A percentile compares a stretch with the other conserved stretches of the same genome.
These are phyloP conservation scores for Falco novaeseelandiae DNA, from an alignment of 2,797 vertebrate species.

Conservation along the genomic window DNA sequence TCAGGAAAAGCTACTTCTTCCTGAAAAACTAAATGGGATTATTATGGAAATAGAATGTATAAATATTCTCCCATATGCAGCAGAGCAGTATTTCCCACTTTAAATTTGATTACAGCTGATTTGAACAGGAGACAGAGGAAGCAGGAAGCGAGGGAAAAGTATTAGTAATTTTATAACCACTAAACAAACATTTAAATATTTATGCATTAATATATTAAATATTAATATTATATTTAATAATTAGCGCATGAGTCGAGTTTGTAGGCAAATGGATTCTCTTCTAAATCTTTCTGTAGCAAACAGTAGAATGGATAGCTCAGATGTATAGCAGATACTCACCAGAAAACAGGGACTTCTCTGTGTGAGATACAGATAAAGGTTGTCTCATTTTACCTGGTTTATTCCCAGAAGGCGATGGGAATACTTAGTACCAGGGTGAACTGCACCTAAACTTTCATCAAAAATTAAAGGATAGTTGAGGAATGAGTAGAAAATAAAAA, in stretches of 20 bases:
- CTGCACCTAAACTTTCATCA: background rate
- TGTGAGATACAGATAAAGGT: background rate
- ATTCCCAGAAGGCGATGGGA: background rate
- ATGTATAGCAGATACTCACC: background rate
- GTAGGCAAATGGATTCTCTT: background rate
- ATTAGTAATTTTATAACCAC: background rate
- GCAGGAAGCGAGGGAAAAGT: background rate
- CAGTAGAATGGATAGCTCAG: background rate
- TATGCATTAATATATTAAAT: background rate
- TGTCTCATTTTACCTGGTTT: background rate
- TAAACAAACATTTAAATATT: background rate
- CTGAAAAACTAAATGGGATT: conserved; percentile 30
- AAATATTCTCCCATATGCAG: conserved; percentile 20
- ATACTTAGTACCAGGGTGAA: too few relatives aligned
- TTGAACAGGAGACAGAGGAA: conserved; percentile 12
- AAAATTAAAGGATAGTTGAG: background rate
- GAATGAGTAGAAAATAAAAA: background rate
- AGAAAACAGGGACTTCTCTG: background rate
- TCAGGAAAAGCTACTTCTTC: conserved; percentile 63
- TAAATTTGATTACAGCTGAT: conserved; percentile 20
- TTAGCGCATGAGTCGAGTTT: background rate
- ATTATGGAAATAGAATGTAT: conserved; percentile 28
- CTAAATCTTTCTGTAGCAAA: background rate
- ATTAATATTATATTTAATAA: background rate
- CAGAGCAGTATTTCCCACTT: conserved; percentile 48